Base-by-base conservation (phyloP, 2,113 vertebrate species). In the Ctenodactylus gundi region DNA sequence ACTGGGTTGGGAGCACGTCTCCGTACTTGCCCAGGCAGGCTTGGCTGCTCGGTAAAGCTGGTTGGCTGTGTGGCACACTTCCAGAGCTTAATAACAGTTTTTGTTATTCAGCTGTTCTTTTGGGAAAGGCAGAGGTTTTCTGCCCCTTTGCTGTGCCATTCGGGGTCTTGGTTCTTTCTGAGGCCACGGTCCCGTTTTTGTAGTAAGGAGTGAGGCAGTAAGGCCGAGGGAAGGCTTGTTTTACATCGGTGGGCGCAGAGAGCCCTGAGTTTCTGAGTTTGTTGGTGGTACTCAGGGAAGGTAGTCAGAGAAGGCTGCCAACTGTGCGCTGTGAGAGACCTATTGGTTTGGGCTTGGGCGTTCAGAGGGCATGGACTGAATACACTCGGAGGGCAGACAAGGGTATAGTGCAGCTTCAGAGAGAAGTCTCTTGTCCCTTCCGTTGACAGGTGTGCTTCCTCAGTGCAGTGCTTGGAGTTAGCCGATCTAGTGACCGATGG, bases 11-110 rank as follows among this genome's bases (percentile, higher is more conserved):
- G 58, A n/a, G 86, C 75, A 86, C 58, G 44, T 36, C 88, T 44
- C 20, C 0, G 73, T 8, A 39, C 89, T 64, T 96, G 96, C 77
- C 93, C 58, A 49, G 96, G 72, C 97, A 95, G 46, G 96, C 94
- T 25, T 23, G 4, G n/a, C 14, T 29, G 88, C 80, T 81, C 84
- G 0, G 0, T 1, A 4, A n/a, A 94, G 92, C 77, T 0, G 10
- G 90, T 73, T 0, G 10, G 75, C 73, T 6, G 34, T 0, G 0
- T 80, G 95, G 97, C 93, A 1, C 39, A 0, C 0, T 2, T 70
- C 95, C 94, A 96, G 90, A 86, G 46, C 91, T n/a, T 94, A 65
- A 27, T 85, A 76, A 64, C 90, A 85, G 91, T 60, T 92, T 93
- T 70, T 76, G 64, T 62, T 57, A 13, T 34, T 93, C 87, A 94